A percentile compares a stretch with the other conserved stretches of the same genome.
These are phyloP conservation scores for Ptychodera flava DNA, from an alignment of 35 echinoderm and acorn worm genomes.

Conservation along the genomic window DNA sequence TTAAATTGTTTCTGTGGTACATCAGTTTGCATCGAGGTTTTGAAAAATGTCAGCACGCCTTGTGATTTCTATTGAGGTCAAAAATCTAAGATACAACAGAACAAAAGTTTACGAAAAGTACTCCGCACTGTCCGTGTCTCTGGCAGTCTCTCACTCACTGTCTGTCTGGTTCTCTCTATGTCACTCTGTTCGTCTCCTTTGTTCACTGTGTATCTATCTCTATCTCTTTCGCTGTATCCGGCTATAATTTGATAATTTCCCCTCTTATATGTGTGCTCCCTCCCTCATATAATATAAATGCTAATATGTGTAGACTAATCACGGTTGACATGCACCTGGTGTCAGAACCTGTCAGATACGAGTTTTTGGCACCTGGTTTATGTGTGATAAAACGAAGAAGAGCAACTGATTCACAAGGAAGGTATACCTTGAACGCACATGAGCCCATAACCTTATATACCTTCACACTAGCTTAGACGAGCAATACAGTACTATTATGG, in stretches of 20 bases:
- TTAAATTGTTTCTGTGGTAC: no score
- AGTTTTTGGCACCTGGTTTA: neutral
- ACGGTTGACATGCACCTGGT: neutral
- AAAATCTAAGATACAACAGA: no score
- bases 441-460: no score
- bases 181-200: neutral
- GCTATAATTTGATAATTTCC: neutral
- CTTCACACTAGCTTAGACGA: no score
- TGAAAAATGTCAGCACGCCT: no score
- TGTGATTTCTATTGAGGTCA: no score
- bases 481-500: no score
- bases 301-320: neutral
- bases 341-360: neutral
- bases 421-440: no score
- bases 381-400: neutral
- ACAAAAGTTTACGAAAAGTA: no score
- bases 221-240: neutral
- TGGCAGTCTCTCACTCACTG: neutral
- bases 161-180: neutral
- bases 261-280: neutral
- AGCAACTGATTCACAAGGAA: neutral
- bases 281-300: neutral
- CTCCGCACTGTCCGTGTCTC: neutral
- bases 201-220: neutral
- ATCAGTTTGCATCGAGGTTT: no score